Conservation (phyloP, 2,113 vertebrate genomes). For the Anolis sagrei region DNA sequence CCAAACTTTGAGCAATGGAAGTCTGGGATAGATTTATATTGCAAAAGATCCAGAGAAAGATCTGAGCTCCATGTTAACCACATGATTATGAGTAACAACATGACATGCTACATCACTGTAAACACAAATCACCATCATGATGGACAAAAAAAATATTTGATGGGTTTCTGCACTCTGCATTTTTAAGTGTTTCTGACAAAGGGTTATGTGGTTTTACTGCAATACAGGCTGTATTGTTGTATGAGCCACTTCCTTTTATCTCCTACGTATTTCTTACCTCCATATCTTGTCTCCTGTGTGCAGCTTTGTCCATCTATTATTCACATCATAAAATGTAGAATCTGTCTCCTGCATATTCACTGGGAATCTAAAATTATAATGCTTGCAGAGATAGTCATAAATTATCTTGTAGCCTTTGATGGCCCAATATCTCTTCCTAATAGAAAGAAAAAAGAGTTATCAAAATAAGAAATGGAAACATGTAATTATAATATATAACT, state of each 20-base stretch:
- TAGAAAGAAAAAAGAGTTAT: background rate
- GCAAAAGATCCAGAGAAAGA: background rate
- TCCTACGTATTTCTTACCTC: slow-evolving; percentile 54
- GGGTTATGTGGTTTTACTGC: background rate
- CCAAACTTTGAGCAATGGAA: background rate
- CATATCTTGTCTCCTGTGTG: slow-evolving; percentile 62
- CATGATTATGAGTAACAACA: slow-evolving; percentile 13
- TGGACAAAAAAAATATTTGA: background rate
- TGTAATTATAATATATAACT: background rate
- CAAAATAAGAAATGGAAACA: background rate
- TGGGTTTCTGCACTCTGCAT: background rate
- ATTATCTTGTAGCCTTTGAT: too few species aligned
- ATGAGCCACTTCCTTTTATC: background rate
- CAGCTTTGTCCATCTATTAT: slow-evolving; percentile 60
- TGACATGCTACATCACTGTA: background rate
- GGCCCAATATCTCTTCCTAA: too few species aligned
- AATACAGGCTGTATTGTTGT: too few species aligned
- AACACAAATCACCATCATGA: background rate
- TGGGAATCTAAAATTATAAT: slow-evolving; percentile 71
- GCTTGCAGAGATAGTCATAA: slow-evolving; percentile 23
- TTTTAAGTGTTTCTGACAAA: background rate
- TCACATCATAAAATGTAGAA: slow-evolving; percentile 56
- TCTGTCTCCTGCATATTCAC: slow-evolving; percentile 52
- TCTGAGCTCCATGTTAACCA: background rate
- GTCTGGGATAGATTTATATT: slow-evolving; percentile 6